phyloP scores from a whole-genome alignment of 2,113 vertebrate species.

The Otus sunia region DNA sequence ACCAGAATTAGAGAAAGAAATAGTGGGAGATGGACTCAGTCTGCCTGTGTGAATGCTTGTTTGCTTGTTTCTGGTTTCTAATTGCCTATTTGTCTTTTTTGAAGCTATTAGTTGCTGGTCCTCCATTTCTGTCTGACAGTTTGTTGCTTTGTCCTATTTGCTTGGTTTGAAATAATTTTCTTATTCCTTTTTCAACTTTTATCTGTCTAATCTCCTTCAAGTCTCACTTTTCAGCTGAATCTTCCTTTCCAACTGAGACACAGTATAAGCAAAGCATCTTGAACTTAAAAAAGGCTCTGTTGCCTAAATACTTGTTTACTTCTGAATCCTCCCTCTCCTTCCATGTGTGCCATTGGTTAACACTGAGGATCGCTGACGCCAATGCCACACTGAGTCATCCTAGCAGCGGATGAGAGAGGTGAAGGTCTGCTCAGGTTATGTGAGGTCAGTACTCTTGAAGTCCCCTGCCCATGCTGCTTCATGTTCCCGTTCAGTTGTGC shows the following conservation, averaged over 20 bases:
- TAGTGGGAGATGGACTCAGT: not conserved
- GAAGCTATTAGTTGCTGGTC: not conserved
- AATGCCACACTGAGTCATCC: conserved; percentile 24
- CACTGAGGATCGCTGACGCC: not conserved
- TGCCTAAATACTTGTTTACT: conserved; percentile 43
- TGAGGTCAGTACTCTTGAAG: not conserved
- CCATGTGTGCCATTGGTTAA: not conserved
- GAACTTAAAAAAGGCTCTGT: conserved; percentile 17
- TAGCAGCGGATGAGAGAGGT: not conserved
- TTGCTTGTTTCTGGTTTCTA: not conserved
- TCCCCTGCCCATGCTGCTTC: not conserved
- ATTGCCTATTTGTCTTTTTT: not conserved
- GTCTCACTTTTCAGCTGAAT: not conserved
- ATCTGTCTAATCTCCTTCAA: not conserved
- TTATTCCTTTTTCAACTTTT: not conserved
- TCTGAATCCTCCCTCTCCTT: conserved; percentile 41
- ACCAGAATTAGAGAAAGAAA: not conserved
- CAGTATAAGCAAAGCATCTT: not conserved
- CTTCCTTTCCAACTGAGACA: not conserved
- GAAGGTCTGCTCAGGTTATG: not conserved
- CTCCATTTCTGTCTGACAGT: not conserved
- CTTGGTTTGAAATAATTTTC: not conserved
- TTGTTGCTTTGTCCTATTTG: not conserved
- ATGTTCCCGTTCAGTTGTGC: not conserved
- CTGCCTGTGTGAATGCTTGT: not conserved